Base-by-base conservation (phyloP, 92 coral and sea anemone species). In the Epizoanthus scotinus region DNA sequence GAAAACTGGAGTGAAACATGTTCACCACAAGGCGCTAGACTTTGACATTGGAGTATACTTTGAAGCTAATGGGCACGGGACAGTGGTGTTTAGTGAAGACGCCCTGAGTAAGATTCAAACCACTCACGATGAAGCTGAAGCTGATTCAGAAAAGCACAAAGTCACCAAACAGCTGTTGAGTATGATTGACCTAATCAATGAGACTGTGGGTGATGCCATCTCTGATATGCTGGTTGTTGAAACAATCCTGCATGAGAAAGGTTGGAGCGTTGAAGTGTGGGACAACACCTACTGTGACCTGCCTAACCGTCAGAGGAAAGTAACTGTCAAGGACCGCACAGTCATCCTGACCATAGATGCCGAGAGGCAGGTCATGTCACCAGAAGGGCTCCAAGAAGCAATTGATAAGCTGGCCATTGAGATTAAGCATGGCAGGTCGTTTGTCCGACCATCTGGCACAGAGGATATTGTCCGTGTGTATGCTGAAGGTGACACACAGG, bases 41-140 rank as follows among this genome's bases (percentile, higher is more conserved):
- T 96, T 89, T 73, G 99, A 96, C 72, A 79, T 96, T 52, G 99
- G 99, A 6, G 95, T 96, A 28, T 96, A 96, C 84, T 96, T 96
- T 89, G 99, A 96, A 65, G 99, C 99, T 14, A 96, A 96, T 78
- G 99, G 99, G 42, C 99, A 96, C 55, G 99, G 99, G 62, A 96
- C 99, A 2, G 94, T 90, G 0, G 31, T 96, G 50, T 93, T 96
- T 65, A 91, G 91, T 34, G 78, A 78, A 38, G 92, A 86, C 50
- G 94, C 87, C 52, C 85, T 85, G 2, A 73, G 66, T 18, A 91
- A 91, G 80, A 86, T 96, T 77, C 85, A 56, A 54, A 67, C 83
- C 64, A 86, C 91, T 55, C 78, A 85, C 7, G 68, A 91, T 54
- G 73, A 74, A 56, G 68, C 92, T 0, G 86, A 79, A 53, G 83